Evolutionary conservation across 2,113 vertebrate species (phyloP), one percentile per base, ranked within the genome.

Genomic region (Oryzias melastigma): DNA sequence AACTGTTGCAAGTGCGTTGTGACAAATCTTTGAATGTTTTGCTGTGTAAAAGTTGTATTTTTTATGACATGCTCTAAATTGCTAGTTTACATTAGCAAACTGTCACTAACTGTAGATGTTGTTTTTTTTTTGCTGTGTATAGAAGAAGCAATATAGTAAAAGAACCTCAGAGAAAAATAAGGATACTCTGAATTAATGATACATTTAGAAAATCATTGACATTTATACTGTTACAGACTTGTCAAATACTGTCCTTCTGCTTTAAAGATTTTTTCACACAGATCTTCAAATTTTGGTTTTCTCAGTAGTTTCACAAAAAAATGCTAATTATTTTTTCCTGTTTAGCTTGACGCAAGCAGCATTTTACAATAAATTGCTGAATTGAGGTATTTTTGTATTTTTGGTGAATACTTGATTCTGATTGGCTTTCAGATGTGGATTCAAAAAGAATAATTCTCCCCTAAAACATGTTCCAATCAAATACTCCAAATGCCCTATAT

Each of bases 31-130:
- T 66, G 35, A 20, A n/a, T 57, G 52, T 56, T 8, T 47, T 46
- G 22, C 52, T 27, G n/a, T 44, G 25, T 60, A 58, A 62, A 70
- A 76, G 45, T 27, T 69, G n/a, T 47, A 46, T 48, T 64, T n/a
- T 59, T 12, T 42, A 41, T 69, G 48, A 57, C 16, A 70, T 15
- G 41, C 43, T 15, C 18, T 57, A 20, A 14, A 58, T 40, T 44
- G 8, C 35, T 35, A 35, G 35, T 35, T 35, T 35, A 35, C 35
- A 35, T 35, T 35, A 35, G 35, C 2, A 55, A 27, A 20, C 16
- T 56, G 17, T 59, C 20, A 46, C 27, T 29, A 45, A 24, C 27
- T 58, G n/a, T 77, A 27, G 47, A 58, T 52, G 22, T 10, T 5
- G 5, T 19, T 44, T 42, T 58, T 52, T 19, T 46, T 40, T 52